These are phyloP conservation scores for Heptranchias perlo DNA, from an alignment of 2,113 vertebrate species.

Conservation along the genomic window DNA sequence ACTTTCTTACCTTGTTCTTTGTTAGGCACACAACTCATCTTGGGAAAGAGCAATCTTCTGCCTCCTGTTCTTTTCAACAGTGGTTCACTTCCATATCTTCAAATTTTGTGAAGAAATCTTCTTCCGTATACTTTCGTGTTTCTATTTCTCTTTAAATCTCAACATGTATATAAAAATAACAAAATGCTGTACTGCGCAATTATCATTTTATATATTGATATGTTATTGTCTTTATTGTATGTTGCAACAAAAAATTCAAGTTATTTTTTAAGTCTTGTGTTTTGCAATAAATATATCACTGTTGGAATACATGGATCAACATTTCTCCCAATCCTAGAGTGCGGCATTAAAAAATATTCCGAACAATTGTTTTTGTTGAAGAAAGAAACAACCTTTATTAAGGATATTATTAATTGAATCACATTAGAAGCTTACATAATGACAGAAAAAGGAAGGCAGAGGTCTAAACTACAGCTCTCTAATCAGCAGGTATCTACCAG, in stretches of 20 bases:
- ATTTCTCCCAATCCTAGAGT: neutral
- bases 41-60: neutral
- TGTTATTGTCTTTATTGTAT: neutral
- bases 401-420: conserved; percentile 62
- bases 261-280: neutral
- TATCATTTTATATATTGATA: neutral
- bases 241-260: neutral
- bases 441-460: conserved; percentile 50
- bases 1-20: neutral
- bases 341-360: conserved; percentile 13
- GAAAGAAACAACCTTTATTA: conserved; percentile 66
- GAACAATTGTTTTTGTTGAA: conserved; percentile 37
- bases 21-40: neutral
- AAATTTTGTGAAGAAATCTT: neutral
- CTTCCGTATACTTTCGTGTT: neutral
- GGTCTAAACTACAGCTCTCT: conserved; percentile 47
- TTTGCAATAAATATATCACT: neutral
- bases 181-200: neutral
- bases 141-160: neutral
- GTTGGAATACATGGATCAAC: neutral
- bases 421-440: conserved; percentile 60
- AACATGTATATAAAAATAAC: neutral
- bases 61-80: neutral
- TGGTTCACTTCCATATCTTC: neutral
- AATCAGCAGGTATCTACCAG: conserved; percentile 48